Conservation (phyloP, 2,113 vertebrate species). For the Isichthys henryi region DNA sequence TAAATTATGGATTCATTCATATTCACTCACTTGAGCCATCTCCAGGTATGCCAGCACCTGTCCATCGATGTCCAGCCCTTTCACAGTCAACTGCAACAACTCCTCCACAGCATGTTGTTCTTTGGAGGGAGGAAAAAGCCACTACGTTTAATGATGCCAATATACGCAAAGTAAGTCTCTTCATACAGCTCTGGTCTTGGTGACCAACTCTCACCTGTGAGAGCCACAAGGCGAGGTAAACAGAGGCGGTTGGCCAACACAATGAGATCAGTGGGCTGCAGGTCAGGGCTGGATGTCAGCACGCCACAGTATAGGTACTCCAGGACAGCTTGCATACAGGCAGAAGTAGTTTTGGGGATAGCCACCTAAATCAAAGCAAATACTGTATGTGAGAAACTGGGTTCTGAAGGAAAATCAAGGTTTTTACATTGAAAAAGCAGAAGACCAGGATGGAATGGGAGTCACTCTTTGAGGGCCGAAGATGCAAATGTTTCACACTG, state of each 20-base stretch:
- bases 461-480: background rate
- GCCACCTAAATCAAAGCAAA: slow-evolving; percentile 59
- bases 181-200: background rate
- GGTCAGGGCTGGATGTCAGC: slow-evolving; percentile 61
- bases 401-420: background rate
- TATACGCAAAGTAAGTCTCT: background rate
- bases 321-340: slow-evolving; percentile 71
- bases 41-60: slow-evolving; percentile 79
- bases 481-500: background rate
- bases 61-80: slow-evolving; percentile 74
- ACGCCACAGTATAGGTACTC: slow-evolving; percentile 80
- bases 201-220: slow-evolving; percentile 63
- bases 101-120: slow-evolving; percentile 79
- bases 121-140: slow-evolving; percentile 37
- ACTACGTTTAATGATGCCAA: background rate
- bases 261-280: slow-evolving; percentile 75
- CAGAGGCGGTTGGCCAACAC: slow-evolving; percentile 77
- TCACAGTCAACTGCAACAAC: slow-evolving; percentile 64
- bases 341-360: slow-evolving; percentile 67
- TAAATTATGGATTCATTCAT: background rate
- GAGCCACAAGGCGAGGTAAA: slow-evolving; percentile 73
- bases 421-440: background rate
- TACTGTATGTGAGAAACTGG: background rate
- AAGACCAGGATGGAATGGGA: background rate
- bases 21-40: slow-evolving; percentile 67